Conservation (phyloP, 2,113 vertebrate genomes). For the Istiophorus platypterus region DNA sequence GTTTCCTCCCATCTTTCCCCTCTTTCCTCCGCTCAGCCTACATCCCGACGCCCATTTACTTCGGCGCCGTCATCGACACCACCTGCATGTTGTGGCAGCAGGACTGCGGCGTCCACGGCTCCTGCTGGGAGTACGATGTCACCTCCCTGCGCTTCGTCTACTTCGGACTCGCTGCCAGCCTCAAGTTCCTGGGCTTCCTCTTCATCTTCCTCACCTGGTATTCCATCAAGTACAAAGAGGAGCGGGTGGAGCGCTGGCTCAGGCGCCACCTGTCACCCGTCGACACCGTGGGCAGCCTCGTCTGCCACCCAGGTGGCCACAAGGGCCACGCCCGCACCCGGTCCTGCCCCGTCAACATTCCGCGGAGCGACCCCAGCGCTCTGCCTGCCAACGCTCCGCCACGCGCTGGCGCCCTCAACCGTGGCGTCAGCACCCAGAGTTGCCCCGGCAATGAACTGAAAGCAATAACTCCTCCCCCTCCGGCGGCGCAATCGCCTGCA, state of each 20-base stretch:
- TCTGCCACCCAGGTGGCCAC: conserved; percentile 85
- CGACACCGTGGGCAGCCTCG: conserved; percentile 92
- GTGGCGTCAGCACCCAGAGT: conserved; percentile 88
- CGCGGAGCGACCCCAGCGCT: conserved; percentile 75
- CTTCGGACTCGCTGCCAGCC: conserved; percentile 97
- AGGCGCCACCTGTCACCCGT: conserved; percentile 86
- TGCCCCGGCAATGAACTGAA: conserved; percentile 89
- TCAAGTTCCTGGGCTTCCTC: conserved; percentile 97
- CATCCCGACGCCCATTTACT: conserved; percentile 99
- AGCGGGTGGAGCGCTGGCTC: conserved; percentile 87
- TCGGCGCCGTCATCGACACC: conserved; percentile 98
- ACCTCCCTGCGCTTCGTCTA: conserved; percentile 98
- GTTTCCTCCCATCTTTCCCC: neutral
- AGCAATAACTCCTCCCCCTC: conserved; percentile 84
- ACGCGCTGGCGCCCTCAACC: conserved; percentile 71
- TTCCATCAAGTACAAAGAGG: conserved; percentile 95
- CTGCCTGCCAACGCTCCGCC: conserved; percentile 40
- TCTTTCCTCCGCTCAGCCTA: conserved; percentile 86
- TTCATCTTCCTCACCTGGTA: conserved; percentile 99
- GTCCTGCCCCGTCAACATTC: conserved; percentile 93
- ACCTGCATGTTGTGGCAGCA: conserved; percentile 99
- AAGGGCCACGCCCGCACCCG: conserved; percentile 91
- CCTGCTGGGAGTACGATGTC: conserved; percentile 99
- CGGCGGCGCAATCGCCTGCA: neutral
- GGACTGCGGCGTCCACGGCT: conserved; percentile 95